A percentile compares a stretch with the other conserved stretches of the same genome.
phyloP scores from a whole-genome alignment of 2,797 vertebrate genomes.

The Prionace glauca region DNA sequence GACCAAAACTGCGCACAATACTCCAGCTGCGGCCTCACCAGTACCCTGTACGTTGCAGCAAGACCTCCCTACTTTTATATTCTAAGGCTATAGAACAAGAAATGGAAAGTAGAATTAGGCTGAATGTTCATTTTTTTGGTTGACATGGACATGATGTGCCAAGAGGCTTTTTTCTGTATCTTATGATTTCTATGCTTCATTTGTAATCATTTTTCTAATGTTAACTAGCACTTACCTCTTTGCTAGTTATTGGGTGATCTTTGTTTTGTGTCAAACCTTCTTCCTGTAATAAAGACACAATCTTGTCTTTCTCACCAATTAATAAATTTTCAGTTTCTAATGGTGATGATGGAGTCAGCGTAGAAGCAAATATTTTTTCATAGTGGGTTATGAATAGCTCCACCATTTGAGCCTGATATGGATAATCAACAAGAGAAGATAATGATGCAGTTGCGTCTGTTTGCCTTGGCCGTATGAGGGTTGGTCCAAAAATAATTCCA shows the following conservation, averaged over 20 bases:
- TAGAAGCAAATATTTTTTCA: constrained; percentile 72
- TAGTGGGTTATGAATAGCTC: constrained; percentile 83
- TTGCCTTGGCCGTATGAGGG: constrained; percentile 81
- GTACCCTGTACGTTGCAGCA: too few species aligned
- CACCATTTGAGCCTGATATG: constrained; percentile 85
- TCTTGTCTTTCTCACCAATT: constrained; percentile 46
- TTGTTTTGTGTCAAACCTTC: constrained; percentile 68
- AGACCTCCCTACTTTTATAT: too few species aligned
- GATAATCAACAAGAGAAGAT: constrained; percentile 91
- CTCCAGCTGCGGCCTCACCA: too few species aligned
- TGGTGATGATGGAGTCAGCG: constrained; percentile 52
- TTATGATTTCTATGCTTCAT: background rate
- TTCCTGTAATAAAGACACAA: constrained; percentile 55
- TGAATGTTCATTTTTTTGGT: background rate
- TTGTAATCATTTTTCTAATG: background rate
- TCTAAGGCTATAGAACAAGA: background rate
- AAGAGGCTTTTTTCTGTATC: background rate
- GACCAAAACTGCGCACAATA: too few species aligned
- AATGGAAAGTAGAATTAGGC: background rate
- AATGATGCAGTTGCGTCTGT: constrained; percentile 81
- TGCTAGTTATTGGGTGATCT: constrained; percentile 70
- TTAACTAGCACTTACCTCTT: constrained; percentile 71
- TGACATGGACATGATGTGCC: background rate
- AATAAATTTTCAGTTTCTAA: constrained; percentile 47
- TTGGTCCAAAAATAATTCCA: constrained; percentile 94